Conservation (phyloP, 2,797 vertebrate genomes). For the Pangasius krempfi region DNA sequence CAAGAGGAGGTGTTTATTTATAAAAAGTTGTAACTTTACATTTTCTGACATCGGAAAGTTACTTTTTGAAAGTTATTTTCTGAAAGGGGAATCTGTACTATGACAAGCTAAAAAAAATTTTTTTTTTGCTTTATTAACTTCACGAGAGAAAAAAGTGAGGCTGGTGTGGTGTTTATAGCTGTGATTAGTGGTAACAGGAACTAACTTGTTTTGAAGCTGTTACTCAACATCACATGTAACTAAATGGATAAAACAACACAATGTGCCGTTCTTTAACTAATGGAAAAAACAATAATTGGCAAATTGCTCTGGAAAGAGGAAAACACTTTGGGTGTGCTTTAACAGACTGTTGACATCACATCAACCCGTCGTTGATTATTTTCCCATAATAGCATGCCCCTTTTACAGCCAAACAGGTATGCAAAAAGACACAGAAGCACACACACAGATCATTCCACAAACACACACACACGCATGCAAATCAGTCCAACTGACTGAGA, state of each 20-base stretch:
- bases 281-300: neutral
- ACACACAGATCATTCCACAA: neutral
- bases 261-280: neutral
- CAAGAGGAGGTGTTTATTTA: neutral
- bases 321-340: neutral
- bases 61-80: too few relatives aligned
- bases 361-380: neutral
- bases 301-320: neutral
- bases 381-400: neutral
- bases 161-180: neutral
- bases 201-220: neutral
- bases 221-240: neutral
- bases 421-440: neutral
- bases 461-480: constrained; percentile 17
- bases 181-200: neutral
- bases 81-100: too few relatives aligned
- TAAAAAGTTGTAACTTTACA: neutral
- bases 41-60: neutral
- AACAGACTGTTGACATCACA: neutral
- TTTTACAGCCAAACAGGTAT: constrained; percentile 1
- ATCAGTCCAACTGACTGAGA: neutral
- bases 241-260: neutral
- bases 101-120: neutral
- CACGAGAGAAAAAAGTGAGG: neutral
- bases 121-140: neutral